Evolutionary conservation across 2,113 vertebrate genomes (phyloP).

Genomic region (Grallaria varia): DNA sequence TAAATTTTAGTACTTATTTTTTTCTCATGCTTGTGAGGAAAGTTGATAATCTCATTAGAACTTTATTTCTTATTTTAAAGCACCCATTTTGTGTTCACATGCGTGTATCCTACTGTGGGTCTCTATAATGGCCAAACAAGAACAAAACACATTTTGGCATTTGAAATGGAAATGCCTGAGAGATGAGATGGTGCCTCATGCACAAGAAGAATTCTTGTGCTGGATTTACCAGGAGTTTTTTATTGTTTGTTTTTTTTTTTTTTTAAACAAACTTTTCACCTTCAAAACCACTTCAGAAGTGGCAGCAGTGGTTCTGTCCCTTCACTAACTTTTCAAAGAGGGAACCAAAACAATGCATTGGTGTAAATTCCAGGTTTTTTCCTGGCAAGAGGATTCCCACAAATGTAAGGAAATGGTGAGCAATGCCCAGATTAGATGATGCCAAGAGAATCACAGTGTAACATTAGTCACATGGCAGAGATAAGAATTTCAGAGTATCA

Average conservation of each 20-base stretch:
- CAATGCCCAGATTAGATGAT: not conserved
- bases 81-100: not conserved
- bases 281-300: not conserved
- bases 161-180: not conserved
- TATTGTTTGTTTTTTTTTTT: too few relatives aligned
- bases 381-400: not conserved
- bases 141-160: not conserved
- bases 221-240: not conserved
- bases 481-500: not conserved
- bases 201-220: not conserved
- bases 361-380: not conserved
- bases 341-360: not conserved
- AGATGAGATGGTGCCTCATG: not conserved
- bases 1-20: not conserved
- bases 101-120: not conserved
- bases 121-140: not conserved
- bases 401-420: not conserved
- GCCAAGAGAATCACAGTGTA: not conserved
- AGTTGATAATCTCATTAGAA: not conserved
- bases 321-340: not conserved
- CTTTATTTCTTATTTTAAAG: not conserved
- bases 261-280: not conserved
- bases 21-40: not conserved
- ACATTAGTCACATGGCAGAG: not conserved
- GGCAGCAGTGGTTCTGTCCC: not conserved